Conservation (phyloP, 2,113 vertebrate genomes). For the Sebastes fasciatus region DNA sequence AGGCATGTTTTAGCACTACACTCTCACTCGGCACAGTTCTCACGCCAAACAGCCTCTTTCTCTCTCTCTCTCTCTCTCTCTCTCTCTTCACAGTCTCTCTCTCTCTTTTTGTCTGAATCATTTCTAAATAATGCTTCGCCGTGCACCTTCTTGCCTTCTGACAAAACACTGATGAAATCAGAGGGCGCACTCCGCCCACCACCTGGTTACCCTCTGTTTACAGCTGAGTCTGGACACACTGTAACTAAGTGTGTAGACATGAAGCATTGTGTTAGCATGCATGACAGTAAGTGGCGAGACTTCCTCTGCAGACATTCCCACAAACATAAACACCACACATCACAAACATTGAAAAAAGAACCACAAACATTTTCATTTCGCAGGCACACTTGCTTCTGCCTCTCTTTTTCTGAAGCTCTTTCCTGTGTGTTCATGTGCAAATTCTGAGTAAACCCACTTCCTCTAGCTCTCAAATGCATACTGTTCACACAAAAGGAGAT, state of each 20-base stretch:
- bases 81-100: not conserved
- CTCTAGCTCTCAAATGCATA: constrained; percentile 19
- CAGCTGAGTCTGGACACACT: constrained; percentile 21
- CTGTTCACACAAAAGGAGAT: constrained; percentile 16
- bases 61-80: not conserved
- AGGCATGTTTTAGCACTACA: not conserved
- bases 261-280: constrained; percentile 9
- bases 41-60: not conserved
- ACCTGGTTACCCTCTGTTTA: constrained; percentile 59
- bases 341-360: not conserved
- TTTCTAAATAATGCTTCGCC: not conserved
- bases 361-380: not conserved
- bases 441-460: constrained; percentile 38
- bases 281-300: constrained; percentile 1
- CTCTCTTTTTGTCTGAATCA: constrained; percentile 19
- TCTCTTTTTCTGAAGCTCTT: constrained; percentile 26
- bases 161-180: constrained; percentile 41
- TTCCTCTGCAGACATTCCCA: not conserved
- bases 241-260: constrained; percentile 31
- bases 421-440: constrained; percentile 37
- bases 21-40: constrained; percentile 2
- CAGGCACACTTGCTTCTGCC: not conserved
- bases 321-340: not conserved
- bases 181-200: constrained; percentile 8
- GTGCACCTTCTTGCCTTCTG: constrained; percentile 14